A percentile compares a stretch with the other conserved stretches of the same genome.
phyloP scores from a whole-genome alignment of 2,888 invertebrate species.

The Carpatolechia fugitivella region DNA sequence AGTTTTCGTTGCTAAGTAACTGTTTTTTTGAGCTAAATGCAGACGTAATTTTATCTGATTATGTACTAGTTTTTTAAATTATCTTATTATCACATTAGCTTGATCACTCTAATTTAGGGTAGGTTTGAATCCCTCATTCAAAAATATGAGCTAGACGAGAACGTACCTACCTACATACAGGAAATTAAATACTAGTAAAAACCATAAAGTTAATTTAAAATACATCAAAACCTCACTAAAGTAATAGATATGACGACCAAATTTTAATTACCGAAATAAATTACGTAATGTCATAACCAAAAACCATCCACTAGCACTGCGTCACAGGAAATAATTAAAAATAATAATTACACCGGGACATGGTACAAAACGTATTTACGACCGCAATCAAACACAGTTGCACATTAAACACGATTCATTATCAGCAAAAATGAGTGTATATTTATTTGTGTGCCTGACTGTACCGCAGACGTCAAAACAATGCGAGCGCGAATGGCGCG shows the following conservation, averaged over 20 bases:
- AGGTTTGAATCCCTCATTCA: no score
- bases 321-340: slow-evolving; percentile 50
- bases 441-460: slow-evolving; percentile 54
- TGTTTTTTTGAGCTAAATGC: no score
- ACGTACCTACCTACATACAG: no score
- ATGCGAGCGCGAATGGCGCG: slow-evolving; percentile 36
- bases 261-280: slow-evolving; percentile 5
- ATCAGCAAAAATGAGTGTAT: slow-evolving; percentile 76
- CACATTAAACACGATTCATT: slow-evolving; percentile 71
- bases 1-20: no score
- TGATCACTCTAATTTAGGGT: no score
- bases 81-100: no score
- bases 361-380: slow-evolving; percentile 38
- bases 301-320: neutral
- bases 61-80: no score
- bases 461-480: slow-evolving; percentile 63
- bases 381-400: slow-evolving; percentile 75
- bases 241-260: neutral
- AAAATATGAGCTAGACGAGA: no score
- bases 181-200: no score
- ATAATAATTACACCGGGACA: slow-evolving; percentile 53
- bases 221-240: no score
- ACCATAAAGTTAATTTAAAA: no score
- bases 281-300: slow-evolving; percentile 13
- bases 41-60: no score